Conservation (phyloP, 2,113 vertebrate species). For the Sterrhoptilus dennistouni region DNA sequence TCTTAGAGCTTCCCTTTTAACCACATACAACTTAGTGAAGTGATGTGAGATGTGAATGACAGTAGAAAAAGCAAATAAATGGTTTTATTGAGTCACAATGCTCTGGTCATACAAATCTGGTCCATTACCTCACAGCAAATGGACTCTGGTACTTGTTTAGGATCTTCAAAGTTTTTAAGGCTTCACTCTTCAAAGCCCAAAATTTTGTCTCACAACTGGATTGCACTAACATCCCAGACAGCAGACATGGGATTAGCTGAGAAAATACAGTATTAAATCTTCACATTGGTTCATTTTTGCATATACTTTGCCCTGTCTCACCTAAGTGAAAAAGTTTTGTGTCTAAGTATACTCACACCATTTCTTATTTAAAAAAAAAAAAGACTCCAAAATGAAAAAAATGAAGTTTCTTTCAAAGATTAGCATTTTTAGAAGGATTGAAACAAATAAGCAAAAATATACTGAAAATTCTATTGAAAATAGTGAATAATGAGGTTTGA, state of each 20-base stretch:
- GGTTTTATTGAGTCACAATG: accelerated
- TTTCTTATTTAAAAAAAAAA: neutral
- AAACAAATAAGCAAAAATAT: neutral
- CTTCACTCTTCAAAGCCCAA: neutral
- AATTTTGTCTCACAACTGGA: neutral
- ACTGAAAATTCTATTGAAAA: neutral
- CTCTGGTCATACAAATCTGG: neutral
- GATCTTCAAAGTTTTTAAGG: neutral
- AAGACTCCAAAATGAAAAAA: neutral
- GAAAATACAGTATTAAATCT: neutral
- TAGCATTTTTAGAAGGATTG: neutral
- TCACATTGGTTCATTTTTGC: neutral
- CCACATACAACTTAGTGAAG: neutral
- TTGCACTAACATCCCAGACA: neutral
- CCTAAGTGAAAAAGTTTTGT: neutral
- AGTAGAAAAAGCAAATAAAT: neutral
- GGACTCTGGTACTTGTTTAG: neutral
- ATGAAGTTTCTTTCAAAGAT: neutral
- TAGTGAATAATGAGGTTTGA: neutral
- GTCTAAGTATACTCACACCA: neutral
- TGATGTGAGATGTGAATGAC: neutral
- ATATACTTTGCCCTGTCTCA: neutral
- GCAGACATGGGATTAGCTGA: neutral
- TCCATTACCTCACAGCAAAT: neutral
- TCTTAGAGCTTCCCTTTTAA: neutral